phyloP scores from a whole-genome alignment of 2,113 vertebrate species.

The Tragelaphus imberbis region DNA sequence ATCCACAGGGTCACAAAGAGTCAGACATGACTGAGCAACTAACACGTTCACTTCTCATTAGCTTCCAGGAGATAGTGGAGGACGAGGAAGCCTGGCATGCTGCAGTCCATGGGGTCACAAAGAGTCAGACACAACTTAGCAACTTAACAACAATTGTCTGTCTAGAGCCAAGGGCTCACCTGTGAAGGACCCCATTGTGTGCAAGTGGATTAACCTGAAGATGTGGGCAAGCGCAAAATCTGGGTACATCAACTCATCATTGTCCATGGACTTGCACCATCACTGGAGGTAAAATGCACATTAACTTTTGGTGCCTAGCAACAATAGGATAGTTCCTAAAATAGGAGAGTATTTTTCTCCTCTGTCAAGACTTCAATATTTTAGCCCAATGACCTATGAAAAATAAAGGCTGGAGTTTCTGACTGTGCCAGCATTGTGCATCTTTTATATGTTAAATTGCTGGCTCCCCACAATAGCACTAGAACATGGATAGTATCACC shows the following conservation, averaged over 20 bases:
- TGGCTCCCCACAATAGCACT: background rate
- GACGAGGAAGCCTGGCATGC: background rate
- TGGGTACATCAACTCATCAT: rapidly evolving
- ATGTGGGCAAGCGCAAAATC: rapidly evolving
- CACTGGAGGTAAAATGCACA: rapidly evolving
- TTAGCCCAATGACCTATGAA: background rate
- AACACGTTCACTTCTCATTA: background rate
- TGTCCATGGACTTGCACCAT: rapidly evolving
- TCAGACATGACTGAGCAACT: background rate
- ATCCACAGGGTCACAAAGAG: background rate
- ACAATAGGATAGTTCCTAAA: too few species aligned
- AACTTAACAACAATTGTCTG: background rate
- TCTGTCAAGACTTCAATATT: background rate
- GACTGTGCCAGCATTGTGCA: rapidly evolving
- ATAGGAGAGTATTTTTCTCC: rapidly evolving
- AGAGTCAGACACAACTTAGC: background rate
- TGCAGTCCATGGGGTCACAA: background rate
- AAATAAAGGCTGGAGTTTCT: background rate
- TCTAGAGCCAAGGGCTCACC: background rate
- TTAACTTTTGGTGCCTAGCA: background rate
- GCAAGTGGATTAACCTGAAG: background rate
- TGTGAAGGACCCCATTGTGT: background rate
- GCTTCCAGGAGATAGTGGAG: background rate
- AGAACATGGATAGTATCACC: rapidly evolving
- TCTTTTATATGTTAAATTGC: rapidly evolving